Evolutionary conservation across 2,888 invertebrate species (phyloP).

Genomic region (Sinentomon sp.): DNA sequence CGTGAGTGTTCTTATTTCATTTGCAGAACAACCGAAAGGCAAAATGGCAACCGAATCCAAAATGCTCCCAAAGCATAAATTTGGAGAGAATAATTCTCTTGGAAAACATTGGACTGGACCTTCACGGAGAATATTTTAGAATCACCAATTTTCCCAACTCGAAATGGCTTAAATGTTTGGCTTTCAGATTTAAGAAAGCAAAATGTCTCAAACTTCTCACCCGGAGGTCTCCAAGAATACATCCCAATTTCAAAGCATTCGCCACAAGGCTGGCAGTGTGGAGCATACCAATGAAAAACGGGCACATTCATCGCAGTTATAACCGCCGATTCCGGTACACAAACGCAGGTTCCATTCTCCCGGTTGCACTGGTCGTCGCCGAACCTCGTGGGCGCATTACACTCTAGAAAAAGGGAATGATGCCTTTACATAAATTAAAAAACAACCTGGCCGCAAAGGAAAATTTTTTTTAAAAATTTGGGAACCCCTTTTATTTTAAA

Average conservation of each 20-base stretch:
- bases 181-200: not conserved
- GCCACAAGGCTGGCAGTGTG: conserved; percentile 77
- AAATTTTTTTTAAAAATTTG: too few species aligned
- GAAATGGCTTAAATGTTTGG: not conserved
- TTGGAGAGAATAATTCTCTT: too few species aligned
- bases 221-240: conserved; percentile 42
- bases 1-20: too few species aligned
- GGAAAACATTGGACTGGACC: not conserved
- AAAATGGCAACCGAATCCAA: too few species aligned
- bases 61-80: too few species aligned
- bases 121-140: not conserved
- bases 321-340: conserved; percentile 80
- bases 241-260: conserved; percentile 97
- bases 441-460: too few species aligned
- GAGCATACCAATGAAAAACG: conserved; percentile 75
- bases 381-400: conserved; percentile 56
- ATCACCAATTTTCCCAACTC: not conserved
- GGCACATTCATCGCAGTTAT: conserved; percentile 72
- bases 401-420: too few species aligned
- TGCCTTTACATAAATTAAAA: too few species aligned
- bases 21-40: too few species aligned
- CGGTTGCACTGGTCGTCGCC: conserved; percentile 65
- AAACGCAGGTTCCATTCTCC: conserved; percentile 69
- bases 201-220: conserved; percentile 17
- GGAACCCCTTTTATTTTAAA: too few species aligned